A percentile compares a stretch with the other conserved stretches of the same genome.
Conservation (phyloP, 2,888 invertebrate species). For the Amblyteles armatorius region DNA sequence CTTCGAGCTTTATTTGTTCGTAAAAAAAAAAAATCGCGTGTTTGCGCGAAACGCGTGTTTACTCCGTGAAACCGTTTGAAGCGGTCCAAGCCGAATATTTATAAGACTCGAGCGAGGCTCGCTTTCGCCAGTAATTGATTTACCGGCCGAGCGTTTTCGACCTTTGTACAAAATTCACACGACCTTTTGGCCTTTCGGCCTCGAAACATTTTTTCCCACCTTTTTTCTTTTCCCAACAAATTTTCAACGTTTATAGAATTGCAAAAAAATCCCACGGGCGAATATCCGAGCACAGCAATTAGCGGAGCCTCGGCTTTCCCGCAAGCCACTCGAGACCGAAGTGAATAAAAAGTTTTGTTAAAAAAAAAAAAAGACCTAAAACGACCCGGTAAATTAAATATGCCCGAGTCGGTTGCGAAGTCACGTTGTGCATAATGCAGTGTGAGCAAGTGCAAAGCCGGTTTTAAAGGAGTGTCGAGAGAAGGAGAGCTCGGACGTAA, state of each 20-base stretch:
- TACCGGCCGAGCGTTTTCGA: background rate
- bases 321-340: constrained; percentile 1
- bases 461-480: constrained; percentile 3
- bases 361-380: constrained; percentile 7
- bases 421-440: constrained; percentile 3
- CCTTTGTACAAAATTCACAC: background rate
- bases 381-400: background rate
- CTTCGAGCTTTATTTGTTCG: background rate
- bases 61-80: background rate
- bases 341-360: background rate
- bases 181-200: background rate
- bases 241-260: background rate
- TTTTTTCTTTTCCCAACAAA: background rate
- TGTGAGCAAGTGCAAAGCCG: background rate
- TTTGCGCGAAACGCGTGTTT: background rate
- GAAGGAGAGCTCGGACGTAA: constrained; percentile 17
- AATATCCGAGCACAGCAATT: constrained; percentile 6
- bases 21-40: background rate
- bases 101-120: background rate
- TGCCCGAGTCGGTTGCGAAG: constrained; percentile 4
- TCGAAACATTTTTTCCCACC: background rate
- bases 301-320: constrained; percentile 12
- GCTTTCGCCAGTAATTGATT: background rate
- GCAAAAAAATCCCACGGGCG: background rate
- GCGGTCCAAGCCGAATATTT: background rate